Percentiles rank a stretch among this genome's conserved stretches.
Evolutionary conservation across 2,797 vertebrate genomes (phyloP).

Genomic region (Tangara arthus): DNA sequence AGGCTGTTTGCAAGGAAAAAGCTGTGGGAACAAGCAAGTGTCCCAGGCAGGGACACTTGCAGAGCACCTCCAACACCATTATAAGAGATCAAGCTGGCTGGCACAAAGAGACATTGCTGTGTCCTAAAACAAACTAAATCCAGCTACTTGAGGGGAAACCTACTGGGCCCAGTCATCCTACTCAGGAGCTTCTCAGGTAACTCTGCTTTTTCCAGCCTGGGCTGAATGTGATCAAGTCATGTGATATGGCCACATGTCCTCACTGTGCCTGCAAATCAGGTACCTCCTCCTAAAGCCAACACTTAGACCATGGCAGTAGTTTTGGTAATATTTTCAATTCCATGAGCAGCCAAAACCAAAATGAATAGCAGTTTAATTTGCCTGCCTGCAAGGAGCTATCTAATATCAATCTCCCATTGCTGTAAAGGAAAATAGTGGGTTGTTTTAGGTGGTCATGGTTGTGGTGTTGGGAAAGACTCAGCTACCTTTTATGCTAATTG

Average conservation of each 20-base stretch:
- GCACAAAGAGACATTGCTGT: neutral
- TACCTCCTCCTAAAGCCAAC: neutral
- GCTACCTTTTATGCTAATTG: constrained; percentile 57
- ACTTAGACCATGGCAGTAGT: neutral
- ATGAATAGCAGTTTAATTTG: constrained; percentile 34
- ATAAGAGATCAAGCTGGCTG: neutral
- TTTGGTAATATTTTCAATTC: constrained; percentile 19
- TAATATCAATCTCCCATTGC: constrained; percentile 43
- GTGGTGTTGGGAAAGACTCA: neutral
- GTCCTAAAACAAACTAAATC: neutral
- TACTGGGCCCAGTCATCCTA: neutral
- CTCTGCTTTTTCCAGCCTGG: neutral
- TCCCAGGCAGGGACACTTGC: neutral
- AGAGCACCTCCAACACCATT: neutral
- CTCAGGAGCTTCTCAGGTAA: neutral
- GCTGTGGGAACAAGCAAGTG: too few relatives aligned
- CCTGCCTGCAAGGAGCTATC: constrained; percentile 48
- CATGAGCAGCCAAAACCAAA: constrained; percentile 12
- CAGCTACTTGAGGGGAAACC: neutral
- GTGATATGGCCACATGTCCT: rapidly evolving
- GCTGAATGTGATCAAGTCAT: rapidly evolving
- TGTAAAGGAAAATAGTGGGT: constrained; percentile 18
- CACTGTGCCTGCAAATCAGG: rapidly evolving
- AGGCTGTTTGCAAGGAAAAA: too few relatives aligned
- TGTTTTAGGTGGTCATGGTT: neutral